phyloP scores from a whole-genome alignment of 2,888 invertebrate genomes.

The Cyaniris semiargus region DNA sequence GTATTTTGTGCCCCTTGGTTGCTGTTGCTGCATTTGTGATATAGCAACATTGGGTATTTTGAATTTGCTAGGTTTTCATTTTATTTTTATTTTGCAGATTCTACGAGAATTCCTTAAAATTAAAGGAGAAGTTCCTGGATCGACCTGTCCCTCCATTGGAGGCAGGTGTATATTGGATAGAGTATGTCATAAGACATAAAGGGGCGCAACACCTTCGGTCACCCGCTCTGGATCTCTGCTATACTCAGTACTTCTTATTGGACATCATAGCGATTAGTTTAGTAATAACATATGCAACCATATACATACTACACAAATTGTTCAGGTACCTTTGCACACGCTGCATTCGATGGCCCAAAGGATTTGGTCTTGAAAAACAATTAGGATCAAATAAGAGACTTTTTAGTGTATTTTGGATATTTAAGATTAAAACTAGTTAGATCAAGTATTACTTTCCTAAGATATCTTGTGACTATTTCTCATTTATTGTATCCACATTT shows the following conservation, averaged over 20 bases:
- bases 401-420: constrained; percentile 66
- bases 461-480: not conserved
- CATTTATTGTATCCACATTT: not conserved
- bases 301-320: constrained; percentile 62
- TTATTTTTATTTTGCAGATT: constrained; percentile 66
- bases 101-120: constrained; percentile 67
- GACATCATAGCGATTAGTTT: constrained; percentile 64
- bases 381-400: constrained; percentile 63
- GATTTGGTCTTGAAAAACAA: constrained; percentile 63
- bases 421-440: constrained; percentile 68
- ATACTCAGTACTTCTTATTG: constrained; percentile 69
- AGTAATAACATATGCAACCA: constrained; percentile 53
- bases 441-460: constrained; percentile 38
- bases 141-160: constrained; percentile 80
- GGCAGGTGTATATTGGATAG: constrained; percentile 83
- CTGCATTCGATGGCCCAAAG: constrained; percentile 67
- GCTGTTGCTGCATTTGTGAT: too few relatives aligned
- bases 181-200: constrained; percentile 81
- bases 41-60: too few relatives aligned
- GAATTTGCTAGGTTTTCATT: not conserved
- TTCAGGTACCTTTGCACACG: constrained; percentile 68
- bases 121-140: constrained; percentile 78
- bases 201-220: constrained; percentile 76
- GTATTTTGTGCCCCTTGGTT: too few relatives aligned
- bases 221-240: constrained; percentile 71